Conservation (phyloP, 2,113 vertebrate genomes). For the Chaetura pelagica region DNA sequence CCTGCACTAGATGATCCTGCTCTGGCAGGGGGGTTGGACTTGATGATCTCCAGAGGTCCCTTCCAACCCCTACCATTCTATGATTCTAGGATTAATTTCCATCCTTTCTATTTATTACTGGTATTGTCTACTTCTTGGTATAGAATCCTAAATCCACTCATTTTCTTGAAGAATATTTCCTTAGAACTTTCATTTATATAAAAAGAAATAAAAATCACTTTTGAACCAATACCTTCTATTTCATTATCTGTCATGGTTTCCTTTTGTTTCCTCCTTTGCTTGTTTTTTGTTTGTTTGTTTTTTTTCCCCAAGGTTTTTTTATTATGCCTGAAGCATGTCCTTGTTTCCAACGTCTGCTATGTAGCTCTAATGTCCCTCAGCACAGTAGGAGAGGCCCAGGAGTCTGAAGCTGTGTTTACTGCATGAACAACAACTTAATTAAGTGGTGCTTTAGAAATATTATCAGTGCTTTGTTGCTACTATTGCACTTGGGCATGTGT, state of each 20-base stretch:
- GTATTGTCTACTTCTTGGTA: background rate
- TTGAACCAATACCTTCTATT: background rate
- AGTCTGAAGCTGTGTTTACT: constrained; percentile 73
- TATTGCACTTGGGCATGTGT: constrained; percentile 67
- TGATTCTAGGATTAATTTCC: background rate
- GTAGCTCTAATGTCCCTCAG: constrained; percentile 50
- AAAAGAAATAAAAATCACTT: background rate
- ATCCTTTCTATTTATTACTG: background rate
- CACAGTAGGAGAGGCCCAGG: constrained; percentile 52
- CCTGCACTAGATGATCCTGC: too few relatives aligned
- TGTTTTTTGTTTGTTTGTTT: too few relatives aligned
- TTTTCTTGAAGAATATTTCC: background rate
- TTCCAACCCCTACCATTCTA: too few relatives aligned
- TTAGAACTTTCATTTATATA: background rate
- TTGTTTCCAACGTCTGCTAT: constrained; percentile 47
- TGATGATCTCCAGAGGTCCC: too few relatives aligned
- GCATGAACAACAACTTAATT: constrained; percentile 80
- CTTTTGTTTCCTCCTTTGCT: background rate
- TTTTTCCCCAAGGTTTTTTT: background rate
- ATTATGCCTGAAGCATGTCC: background rate
- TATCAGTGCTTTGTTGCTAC: constrained; percentile 69
- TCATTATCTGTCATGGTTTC: background rate
- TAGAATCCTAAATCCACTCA: background rate
- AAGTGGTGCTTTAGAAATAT: constrained; percentile 74
- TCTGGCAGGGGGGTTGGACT: too few relatives aligned